These are phyloP conservation scores for Morpho achilles DNA, from an alignment of 2,888 invertebrate genomes.

Conservation along the genomic window DNA sequence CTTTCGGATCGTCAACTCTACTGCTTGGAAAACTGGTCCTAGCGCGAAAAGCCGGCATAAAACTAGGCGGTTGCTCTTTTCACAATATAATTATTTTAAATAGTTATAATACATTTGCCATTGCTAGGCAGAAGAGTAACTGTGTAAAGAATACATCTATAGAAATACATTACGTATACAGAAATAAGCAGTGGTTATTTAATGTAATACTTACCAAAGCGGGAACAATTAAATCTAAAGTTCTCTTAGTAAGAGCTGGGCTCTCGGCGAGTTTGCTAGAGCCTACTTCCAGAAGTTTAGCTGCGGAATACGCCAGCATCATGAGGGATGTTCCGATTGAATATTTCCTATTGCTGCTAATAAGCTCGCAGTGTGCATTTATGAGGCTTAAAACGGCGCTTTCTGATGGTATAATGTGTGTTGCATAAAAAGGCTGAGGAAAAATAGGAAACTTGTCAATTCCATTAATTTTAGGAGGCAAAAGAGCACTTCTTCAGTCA, in stretches of 20 bases:
- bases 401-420: conserved; percentile 90
- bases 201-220: conserved; percentile 76
- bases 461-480: too few relatives aligned
- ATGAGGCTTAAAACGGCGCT: conserved; percentile 89
- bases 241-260: conserved; percentile 80
- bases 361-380: conserved; percentile 64
- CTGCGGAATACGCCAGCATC: conserved; percentile 67
- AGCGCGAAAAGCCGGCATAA: too few relatives aligned
- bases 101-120: too few relatives aligned
- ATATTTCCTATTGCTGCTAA: conserved; percentile 60
- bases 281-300: conserved; percentile 63
- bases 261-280: conserved; percentile 74
- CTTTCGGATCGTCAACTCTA: too few relatives aligned
- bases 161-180: background rate
- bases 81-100: too few relatives aligned
- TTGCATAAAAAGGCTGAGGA: conserved; percentile 83
- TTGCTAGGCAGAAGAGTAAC: too few relatives aligned
- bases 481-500: too few relatives aligned
- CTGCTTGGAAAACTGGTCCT: too few relatives aligned
- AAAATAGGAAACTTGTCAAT: background rate
- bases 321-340: conserved; percentile 62
- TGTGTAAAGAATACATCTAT: too few relatives aligned
- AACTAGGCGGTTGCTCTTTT: too few relatives aligned
- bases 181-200: background rate
- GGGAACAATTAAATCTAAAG: conserved; percentile 85